Percentiles rank a stretch among this genome's conserved stretches.
Evolutionary conservation across 2,888 invertebrate species (phyloP).

Genomic region (Spilosoma lubricipeda): DNA sequence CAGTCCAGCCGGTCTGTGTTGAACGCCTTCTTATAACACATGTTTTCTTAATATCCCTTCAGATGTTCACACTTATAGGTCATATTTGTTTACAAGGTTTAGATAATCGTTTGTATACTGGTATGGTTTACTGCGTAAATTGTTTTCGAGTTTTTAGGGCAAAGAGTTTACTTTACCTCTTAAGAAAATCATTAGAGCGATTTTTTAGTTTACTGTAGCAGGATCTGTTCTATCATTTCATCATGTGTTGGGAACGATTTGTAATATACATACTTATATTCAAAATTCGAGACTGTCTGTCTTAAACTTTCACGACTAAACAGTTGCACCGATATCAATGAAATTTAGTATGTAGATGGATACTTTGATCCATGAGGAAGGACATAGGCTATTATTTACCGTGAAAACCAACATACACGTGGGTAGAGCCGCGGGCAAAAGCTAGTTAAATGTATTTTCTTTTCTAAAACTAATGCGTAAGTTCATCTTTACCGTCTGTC

Average conservation of each 20-base stretch:
- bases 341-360: too few relatives aligned
- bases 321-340: too few relatives aligned
- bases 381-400: too few relatives aligned
- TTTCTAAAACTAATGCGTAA: neutral
- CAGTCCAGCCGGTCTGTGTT: neutral
- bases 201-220: neutral
- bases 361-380: too few relatives aligned
- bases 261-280: too few relatives aligned
- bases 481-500: neutral
- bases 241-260: too few relatives aligned
- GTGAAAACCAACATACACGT: too few relatives aligned
- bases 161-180: neutral
- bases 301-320: too few relatives aligned
- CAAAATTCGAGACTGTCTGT: too few relatives aligned
- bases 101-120: conserved; percentile 11
- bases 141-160: conserved; percentile 17
- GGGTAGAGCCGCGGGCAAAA: too few relatives aligned
- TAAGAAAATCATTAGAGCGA: neutral
- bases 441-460: too few relatives aligned
- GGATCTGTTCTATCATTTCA: neutral
- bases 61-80: conserved; percentile 45
- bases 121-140: conserved; percentile 32
- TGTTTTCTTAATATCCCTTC: conserved; percentile 36
- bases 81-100: conserved; percentile 47
- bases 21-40: conserved; percentile 12